Percentiles rank a stretch among this genome's conserved stretches.
These are phyloP conservation scores for Tamias sibiricus DNA, from an alignment of 2,113 vertebrate species.

Conservation along the genomic window DNA sequence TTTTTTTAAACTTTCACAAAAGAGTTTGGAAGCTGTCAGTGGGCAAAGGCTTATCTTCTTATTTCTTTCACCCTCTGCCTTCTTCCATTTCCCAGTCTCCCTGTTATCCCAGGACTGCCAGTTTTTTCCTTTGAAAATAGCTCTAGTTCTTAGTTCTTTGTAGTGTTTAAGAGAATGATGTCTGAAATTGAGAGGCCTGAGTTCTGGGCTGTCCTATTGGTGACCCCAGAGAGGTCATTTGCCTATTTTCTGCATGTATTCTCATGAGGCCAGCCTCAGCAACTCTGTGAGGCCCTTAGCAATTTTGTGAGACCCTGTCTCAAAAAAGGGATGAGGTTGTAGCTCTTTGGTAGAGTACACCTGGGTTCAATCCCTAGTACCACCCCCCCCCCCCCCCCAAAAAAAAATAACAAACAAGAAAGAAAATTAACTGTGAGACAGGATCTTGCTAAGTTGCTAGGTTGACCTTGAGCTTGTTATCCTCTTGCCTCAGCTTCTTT, in stretches of 20 bases:
- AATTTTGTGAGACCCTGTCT: no score
- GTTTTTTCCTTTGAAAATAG: constrained; percentile 2
- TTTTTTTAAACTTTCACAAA: background rate
- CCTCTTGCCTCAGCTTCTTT: background rate
- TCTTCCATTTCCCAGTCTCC: background rate
- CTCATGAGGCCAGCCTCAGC: background rate
- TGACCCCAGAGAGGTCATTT: background rate
- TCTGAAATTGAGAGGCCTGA: background rate
- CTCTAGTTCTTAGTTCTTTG: background rate
- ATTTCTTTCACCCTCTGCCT: background rate
- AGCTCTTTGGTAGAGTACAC: no score
- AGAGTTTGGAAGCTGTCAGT: background rate
- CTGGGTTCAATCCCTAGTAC: no score
- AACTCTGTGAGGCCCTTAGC: no score
- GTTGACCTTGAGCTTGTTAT: background rate
- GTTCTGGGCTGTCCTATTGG: background rate
- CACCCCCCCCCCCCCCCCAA: no score
- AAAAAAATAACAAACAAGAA: no score
- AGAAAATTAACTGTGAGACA: background rate
- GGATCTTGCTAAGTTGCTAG: background rate
- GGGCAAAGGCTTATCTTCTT: background rate
- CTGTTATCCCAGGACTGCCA: background rate
- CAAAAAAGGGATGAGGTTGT: no score
- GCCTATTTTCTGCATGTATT: background rate
- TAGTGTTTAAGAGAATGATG: background rate